Base-by-base conservation (phyloP, 2,888 invertebrate genomes). In the Pediacus dermestoides region DNA sequence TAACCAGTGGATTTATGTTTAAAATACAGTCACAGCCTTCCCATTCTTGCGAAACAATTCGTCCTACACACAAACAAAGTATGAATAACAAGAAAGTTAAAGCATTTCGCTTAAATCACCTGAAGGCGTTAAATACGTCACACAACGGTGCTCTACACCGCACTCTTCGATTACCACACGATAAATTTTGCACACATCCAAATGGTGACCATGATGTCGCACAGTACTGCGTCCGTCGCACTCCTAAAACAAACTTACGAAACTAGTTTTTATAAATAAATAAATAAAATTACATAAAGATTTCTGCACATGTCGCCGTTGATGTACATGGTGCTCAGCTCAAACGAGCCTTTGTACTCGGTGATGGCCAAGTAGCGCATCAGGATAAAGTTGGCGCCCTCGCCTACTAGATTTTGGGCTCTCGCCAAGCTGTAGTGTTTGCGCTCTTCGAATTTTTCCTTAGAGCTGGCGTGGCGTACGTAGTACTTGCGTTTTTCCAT, bases 221-320 rank as follows among this genome's bases (percentile, higher is more conserved):
- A 72, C 74, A 57, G 72, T 70, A 53, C 70, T 70, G 0, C 76
- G 74, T 4, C 77, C 77, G 4, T 61, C 66, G 46, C 73, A 74
- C 39, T 74, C 71, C 78, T 77, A 34, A 14, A 50, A 48, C 41
- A 23, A 30, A 11, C n/a, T n/a, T n/a, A n/a, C n/a, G n/a, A 30
- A 32, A 34, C 10, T 30, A 9, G n/a, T n/a, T n/a, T n/a, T n/a
- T n/a, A n/a, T n/a, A n/a, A n/a, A n/a, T n/a, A n/a, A n/a, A n/a
- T n/a, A n/a, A n/a, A n/a, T n/a, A n/a, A n/a, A n/a, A 74, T 75
- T 67, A 81, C 81, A 55, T 81, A 81, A 60, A 76, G 68, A 61
- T 78, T 80, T 43, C 74, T 66, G 44, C 78, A 77, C 41, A 80
- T 64, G 31, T 69, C 70, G 2, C 81, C 81, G 47, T 77, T 74